Conservation (phyloP, 2,888 invertebrate genomes). For the Dastarcus helophoroides region DNA sequence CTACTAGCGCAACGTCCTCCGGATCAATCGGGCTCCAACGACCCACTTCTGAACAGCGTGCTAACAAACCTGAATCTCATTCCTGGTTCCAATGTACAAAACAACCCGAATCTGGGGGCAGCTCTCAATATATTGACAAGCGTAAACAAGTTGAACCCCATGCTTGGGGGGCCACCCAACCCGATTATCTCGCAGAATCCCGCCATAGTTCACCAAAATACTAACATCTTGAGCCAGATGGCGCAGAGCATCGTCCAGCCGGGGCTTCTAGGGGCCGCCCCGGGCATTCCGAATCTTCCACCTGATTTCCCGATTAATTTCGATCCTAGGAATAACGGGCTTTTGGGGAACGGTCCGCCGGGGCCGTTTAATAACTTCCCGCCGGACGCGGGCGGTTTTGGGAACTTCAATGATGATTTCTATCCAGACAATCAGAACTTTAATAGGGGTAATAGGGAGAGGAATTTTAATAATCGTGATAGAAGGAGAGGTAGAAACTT, state of each 20-base stretch:
- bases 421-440: conserved; percentile 23
- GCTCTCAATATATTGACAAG: conserved; percentile 34
- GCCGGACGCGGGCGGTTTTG: conserved; percentile 40
- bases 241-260: conserved; percentile 36
- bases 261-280: conserved; percentile 41
- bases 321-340: conserved; percentile 31
- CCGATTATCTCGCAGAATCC: conserved; percentile 43
- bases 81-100: conserved; percentile 17
- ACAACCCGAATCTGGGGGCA: conserved; percentile 37
- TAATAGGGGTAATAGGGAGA: conserved; percentile 13
- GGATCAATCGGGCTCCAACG: conserved; percentile 46
- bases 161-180: conserved; percentile 37
- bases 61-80: conserved; percentile 47
- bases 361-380: conserved; percentile 35
- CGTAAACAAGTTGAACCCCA: conserved; percentile 20
- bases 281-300: conserved; percentile 34
- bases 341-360: conserved; percentile 27
- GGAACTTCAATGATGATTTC: conserved; percentile 39
- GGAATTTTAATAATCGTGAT: conserved; percentile 28
- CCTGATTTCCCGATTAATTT: conserved; percentile 34
- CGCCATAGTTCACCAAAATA: conserved; percentile 46
- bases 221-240: conserved; percentile 37
- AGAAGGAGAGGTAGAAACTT: conserved; percentile 18
- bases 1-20: conserved; percentile 47
- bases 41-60: conserved; percentile 49